These are phyloP conservation scores for Saccostrea cuccullata DNA, from an alignment of 1,140 invertebrate genomes.

Conservation along the genomic window DNA sequence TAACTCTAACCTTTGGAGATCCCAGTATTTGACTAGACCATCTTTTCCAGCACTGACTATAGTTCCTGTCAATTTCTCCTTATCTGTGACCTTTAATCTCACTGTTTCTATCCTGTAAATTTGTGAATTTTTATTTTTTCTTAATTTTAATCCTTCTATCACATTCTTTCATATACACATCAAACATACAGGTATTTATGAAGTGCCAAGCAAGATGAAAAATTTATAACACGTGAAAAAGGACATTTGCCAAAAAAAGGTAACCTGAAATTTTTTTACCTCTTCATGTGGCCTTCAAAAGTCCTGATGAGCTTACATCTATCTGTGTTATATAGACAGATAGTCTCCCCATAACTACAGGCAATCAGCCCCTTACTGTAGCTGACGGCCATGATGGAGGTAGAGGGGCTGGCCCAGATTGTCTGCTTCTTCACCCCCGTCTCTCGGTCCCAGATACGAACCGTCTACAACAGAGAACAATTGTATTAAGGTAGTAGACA, in stretches of 20 bases:
- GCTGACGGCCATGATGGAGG: constrained; percentile 71
- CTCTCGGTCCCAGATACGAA: constrained; percentile 64
- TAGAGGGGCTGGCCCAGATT: constrained; percentile 68
- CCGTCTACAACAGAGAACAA: constrained; percentile 56
- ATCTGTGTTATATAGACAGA: constrained; percentile 68
- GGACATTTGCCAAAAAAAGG: too few relatives aligned
- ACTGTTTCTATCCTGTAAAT: constrained; percentile 69
- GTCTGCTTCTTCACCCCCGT: constrained; percentile 63
- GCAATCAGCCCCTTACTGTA: constrained; percentile 71
- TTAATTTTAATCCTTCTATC: too few relatives aligned
- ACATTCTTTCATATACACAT: too few relatives aligned
- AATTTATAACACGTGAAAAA: too few relatives aligned
- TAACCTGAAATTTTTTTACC: neutral
- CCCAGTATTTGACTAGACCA: constrained; percentile 74
- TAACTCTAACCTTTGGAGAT: constrained; percentile 63
- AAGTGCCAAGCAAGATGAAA: too few relatives aligned
- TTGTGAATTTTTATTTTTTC: neutral
- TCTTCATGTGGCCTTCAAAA: constrained; percentile 48
- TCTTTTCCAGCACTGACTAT: constrained; percentile 72
- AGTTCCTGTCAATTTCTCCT: constrained; percentile 60
- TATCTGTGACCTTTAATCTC: constrained; percentile 64
- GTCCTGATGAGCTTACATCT: constrained; percentile 63
- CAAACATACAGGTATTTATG: too few relatives aligned
- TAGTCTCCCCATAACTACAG: constrained; percentile 66
- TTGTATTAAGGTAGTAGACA: too few relatives aligned